Conservation (phyloP, 2,797 vertebrate genomes). For the Sternotherus odoratus region DNA sequence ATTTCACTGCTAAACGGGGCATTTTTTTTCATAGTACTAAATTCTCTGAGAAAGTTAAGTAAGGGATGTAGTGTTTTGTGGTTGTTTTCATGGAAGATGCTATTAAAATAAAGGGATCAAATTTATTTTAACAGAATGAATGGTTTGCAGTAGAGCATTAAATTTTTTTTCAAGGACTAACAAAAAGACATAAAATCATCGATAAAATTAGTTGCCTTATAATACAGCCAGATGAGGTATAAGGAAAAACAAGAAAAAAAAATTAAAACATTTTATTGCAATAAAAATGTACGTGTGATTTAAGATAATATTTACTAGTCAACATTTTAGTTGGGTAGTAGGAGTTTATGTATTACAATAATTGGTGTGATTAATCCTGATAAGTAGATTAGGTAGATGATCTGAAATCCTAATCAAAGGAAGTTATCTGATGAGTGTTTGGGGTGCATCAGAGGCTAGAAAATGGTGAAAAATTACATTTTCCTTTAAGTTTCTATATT, state of each 20-base stretch:
- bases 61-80: not conserved
- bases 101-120: not conserved
- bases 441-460: not conserved
- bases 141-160: not conserved
- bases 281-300: too few relatives aligned
- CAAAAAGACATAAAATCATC: not conserved
- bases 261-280: too few relatives aligned
- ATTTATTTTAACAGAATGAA: not conserved
- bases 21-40: not conserved
- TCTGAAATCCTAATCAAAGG: conserved; percentile 67
- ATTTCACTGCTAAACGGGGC: not conserved
- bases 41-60: not conserved
- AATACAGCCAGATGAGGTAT: not conserved
- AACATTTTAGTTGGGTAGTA: not conserved
- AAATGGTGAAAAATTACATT: conserved; percentile 27
- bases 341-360: not conserved
- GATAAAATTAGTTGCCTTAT: not conserved
- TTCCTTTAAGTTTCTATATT: conserved; percentile 51
- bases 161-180: not conserved
- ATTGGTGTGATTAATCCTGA: not conserved
- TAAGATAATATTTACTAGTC: too few relatives aligned
- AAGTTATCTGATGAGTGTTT: conserved; percentile 27
- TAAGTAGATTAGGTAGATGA: conserved; percentile 63
- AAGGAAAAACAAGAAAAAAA: not conserved
- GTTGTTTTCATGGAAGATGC: not conserved